phyloP scores from a whole-genome alignment of 1,140 invertebrate genomes.

The Conus ventricosus region DNA sequence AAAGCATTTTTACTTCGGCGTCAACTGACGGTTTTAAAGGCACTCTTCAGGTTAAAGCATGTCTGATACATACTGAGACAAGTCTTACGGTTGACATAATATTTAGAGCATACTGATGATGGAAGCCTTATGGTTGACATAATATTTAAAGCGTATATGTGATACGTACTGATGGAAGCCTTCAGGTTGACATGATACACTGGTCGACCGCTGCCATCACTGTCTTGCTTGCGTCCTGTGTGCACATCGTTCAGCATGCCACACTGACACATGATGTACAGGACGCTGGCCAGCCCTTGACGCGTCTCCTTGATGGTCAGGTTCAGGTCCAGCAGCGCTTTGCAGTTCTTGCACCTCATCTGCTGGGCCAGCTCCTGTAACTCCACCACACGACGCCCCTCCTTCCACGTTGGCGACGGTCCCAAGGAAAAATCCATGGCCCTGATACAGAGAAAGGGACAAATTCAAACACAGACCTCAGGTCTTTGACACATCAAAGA shows the following conservation, averaged over 20 bases:
- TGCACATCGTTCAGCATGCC: constrained; percentile 28
- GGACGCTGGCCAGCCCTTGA: constrained; percentile 10
- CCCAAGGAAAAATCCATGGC: constrained; percentile 6
- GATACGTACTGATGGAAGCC: constrained; percentile 25
- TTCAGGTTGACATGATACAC: constrained; percentile 22
- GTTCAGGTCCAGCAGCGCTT: constrained; percentile 20
- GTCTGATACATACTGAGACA: constrained; percentile 11
- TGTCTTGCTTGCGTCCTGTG: constrained; percentile 19
- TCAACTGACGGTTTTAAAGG: too few species aligned
- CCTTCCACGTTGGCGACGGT: background rate
- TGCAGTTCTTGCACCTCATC: constrained; percentile 31
- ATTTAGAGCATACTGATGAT: too few species aligned
- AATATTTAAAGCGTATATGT: background rate
- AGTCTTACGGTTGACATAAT: too few species aligned
- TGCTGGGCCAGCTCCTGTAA: constrained; percentile 20
- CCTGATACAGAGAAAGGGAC: too few species aligned
- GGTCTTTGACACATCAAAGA: too few species aligned
- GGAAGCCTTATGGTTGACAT: too few species aligned
- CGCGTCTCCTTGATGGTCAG: constrained; percentile 14
- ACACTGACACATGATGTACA: constrained; percentile 32
- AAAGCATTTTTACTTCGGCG: too few species aligned
- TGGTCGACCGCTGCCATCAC: background rate
- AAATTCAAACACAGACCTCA: too few species aligned
- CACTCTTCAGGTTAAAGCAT: too few species aligned
- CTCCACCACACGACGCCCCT: constrained; percentile 16